These are phyloP conservation scores for Epinephelus lanceolatus DNA, from an alignment of 2,113 vertebrate species.

Conservation along the genomic window DNA sequence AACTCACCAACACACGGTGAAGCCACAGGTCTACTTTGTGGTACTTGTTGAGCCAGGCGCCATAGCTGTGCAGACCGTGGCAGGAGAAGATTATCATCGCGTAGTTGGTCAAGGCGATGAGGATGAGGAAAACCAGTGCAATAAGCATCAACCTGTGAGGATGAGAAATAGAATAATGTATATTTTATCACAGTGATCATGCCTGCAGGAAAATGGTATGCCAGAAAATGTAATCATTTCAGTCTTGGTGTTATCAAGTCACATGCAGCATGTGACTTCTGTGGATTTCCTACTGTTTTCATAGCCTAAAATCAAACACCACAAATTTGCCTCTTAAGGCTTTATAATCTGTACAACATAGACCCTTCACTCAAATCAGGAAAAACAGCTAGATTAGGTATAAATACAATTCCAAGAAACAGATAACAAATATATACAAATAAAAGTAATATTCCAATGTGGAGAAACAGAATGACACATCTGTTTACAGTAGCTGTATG, in stretches of 20 bases:
- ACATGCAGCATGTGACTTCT: background rate
- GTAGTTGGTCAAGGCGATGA: conserved; percentile 81
- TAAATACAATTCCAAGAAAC: background rate
- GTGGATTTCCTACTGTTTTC: background rate
- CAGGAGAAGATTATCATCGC: conserved; percentile 84
- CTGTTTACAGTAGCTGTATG: background rate
- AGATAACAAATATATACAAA: no score
- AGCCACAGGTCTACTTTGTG: conserved; percentile 88
- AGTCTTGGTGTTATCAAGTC: background rate
- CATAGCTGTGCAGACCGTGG: conserved; percentile 74
- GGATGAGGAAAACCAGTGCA: conserved; percentile 79
- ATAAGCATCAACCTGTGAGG: conserved; percentile 50
- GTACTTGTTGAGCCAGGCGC: conserved; percentile 82
- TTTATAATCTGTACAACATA: background rate
- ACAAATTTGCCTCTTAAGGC: background rate
- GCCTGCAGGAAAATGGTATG: background rate
- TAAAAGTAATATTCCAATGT: background rate
- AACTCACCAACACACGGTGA: conserved; percentile 81
- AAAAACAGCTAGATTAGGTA: background rate
- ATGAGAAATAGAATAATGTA: background rate
- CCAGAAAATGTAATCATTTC: background rate
- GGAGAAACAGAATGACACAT: background rate
- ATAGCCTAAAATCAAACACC: background rate
- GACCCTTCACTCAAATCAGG: background rate
- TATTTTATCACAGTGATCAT: background rate